phyloP scores from a whole-genome alignment of 2,888 invertebrate species.

The Psylliodes chrysocephalus region DNA sequence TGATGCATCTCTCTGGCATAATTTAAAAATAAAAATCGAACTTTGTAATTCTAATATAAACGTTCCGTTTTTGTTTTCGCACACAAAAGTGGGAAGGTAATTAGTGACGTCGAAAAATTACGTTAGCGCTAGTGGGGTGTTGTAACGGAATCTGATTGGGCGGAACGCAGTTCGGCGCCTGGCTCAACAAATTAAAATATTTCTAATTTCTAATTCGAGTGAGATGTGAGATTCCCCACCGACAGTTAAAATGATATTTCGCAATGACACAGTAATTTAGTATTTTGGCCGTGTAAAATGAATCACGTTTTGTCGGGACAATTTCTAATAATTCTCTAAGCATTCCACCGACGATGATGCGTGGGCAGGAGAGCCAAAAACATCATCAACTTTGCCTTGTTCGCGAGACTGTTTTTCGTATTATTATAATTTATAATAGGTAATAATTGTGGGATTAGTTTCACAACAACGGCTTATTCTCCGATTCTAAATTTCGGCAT shows the following conservation, averaged over 20 bases:
- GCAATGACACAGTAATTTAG: slow-evolving; percentile 27
- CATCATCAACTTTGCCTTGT: slow-evolving; percentile 8
- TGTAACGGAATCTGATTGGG: background rate
- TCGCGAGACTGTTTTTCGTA: slow-evolving; percentile 5
- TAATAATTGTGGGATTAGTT: slow-evolving; percentile 19
- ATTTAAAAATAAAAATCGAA: too few species aligned
- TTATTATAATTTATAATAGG: slow-evolving; percentile 24
- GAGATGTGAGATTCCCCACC: background rate
- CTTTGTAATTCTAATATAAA: too few species aligned
- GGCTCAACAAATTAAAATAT: background rate
- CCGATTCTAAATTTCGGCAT: background rate
- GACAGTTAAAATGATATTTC: background rate
- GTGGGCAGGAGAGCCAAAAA: slow-evolving; percentile 23
- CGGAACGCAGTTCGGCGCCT: background rate
- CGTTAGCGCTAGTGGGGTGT: too few species aligned
- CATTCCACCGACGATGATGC: slow-evolving; percentile 13
- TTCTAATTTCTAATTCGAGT: slow-evolving; percentile 1
- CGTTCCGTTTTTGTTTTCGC: too few species aligned
- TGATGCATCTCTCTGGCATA: too few species aligned
- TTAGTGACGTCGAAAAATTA: too few species aligned
- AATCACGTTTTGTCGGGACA: slow-evolving; percentile 21
- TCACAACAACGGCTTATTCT: slow-evolving; percentile 10
- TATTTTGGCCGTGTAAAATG: slow-evolving; percentile 21
- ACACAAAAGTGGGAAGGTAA: too few species aligned
- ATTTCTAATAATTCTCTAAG: slow-evolving; percentile 20